These are phyloP conservation scores for Chymomyza fuscimana DNA, from an alignment of 2,888 invertebrate genomes.

Conservation along the genomic window DNA sequence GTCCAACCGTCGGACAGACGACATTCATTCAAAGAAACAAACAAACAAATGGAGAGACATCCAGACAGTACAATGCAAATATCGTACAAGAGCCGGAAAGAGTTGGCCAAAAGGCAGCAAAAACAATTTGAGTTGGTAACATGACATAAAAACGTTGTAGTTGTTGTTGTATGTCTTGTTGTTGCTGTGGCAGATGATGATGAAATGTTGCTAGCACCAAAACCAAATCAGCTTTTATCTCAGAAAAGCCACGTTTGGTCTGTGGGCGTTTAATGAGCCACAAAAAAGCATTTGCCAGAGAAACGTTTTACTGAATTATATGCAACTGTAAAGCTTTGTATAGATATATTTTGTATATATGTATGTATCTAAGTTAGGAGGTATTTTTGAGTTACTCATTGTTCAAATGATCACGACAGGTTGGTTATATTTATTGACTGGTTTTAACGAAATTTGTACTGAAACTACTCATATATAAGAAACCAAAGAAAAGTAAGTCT, in stretches of 20 bases:
- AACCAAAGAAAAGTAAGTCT: too few species aligned
- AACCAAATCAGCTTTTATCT: not conserved
- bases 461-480: not conserved
- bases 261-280: slow-evolving; percentile 2
- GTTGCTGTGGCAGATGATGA: not conserved
- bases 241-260: not conserved
- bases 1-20: not conserved
- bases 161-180: not conserved
- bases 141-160: slow-evolving; percentile 9
- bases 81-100: slow-evolving; percentile 3
- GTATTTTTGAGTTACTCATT: not conserved
- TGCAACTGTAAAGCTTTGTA: not conserved
- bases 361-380: not conserved
- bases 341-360: not conserved
- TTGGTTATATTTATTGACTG: not conserved
- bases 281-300: not conserved
- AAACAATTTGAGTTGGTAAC: slow-evolving; percentile 6
- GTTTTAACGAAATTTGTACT: not conserved
- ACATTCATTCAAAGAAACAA: slow-evolving; percentile 31
- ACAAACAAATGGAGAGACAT: slow-evolving; percentile 15
- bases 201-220: slow-evolving; percentile 5
- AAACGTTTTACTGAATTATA: not conserved
- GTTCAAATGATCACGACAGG: not conserved
- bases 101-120: slow-evolving; percentile 3
- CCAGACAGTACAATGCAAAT: slow-evolving; percentile 30